Evolutionary conservation across 1,140 invertebrate species (phyloP).

Genomic region (Neuroterus valhalla): DNA sequence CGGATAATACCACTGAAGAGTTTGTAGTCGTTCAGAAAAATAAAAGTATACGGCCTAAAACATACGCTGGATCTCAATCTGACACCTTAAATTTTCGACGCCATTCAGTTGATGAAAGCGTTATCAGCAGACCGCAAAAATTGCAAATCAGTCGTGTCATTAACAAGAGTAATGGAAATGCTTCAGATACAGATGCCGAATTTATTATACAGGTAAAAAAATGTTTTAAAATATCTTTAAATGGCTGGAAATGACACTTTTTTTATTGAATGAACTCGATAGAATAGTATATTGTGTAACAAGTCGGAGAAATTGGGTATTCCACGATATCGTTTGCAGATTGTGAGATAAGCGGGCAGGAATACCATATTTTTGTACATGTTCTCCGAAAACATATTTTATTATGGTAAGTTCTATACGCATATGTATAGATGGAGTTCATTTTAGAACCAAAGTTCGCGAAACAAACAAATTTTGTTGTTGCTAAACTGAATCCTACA

Average conservation of each 20-base stretch:
- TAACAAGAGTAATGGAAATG: slow-evolving; percentile 63
- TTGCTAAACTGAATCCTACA: neutral
- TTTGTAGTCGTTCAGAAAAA: neutral
- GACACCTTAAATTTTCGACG: slow-evolving; percentile 58
- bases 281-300: too few species aligned
- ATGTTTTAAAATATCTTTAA: neutral
- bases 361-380: neutral
- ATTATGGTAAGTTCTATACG: too few species aligned
- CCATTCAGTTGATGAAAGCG: slow-evolving; percentile 57
- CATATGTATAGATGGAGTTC: too few species aligned
- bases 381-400: neutral
- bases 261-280: too few species aligned
- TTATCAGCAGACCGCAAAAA: slow-evolving; percentile 59
- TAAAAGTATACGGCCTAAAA: slow-evolving; percentile 45
- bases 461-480: too few species aligned
- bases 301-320: too few species aligned
- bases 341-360: too few species aligned
- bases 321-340: too few species aligned
- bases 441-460: too few species aligned
- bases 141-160: slow-evolving; percentile 70
- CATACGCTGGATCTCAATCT: slow-evolving; percentile 57
- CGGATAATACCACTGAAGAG: slow-evolving; percentile 6
- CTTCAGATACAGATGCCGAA: slow-evolving; percentile 68
- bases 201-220: slow-evolving; percentile 69
- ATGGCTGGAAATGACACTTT: neutral